Evolutionary conservation across 2,113 vertebrate genomes (phyloP).

Genomic region (Dipodomys ordii): DNA sequence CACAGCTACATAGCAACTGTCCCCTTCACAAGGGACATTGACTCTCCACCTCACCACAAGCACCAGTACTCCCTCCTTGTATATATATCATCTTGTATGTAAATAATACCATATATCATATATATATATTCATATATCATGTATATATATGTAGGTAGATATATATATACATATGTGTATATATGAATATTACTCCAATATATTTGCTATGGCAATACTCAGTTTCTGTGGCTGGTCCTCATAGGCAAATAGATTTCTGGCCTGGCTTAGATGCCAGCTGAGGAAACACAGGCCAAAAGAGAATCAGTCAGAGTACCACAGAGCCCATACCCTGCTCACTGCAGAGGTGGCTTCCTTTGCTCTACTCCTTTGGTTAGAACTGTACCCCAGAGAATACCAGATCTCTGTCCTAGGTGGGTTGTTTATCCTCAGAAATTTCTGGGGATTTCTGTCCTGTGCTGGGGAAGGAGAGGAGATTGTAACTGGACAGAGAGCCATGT

Average conservation of each 20-base stretch:
- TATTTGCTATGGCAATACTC: neutral
- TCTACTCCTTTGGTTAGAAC: neutral
- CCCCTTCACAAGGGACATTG: neutral
- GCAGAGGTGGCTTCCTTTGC: neutral
- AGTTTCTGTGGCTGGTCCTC: neutral
- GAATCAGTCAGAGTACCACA: neutral
- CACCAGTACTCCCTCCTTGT: neutral
- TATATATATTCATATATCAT: too few species aligned
- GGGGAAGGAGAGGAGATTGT: neutral
- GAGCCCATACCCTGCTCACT: neutral
- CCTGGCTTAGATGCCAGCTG: neutral
- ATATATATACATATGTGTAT: neutral
- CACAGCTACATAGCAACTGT: neutral
- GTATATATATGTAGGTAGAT: too few species aligned
- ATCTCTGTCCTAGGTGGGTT: neutral
- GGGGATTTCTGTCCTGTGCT: neutral
- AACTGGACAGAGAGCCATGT: neutral
- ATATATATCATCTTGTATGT: too few species aligned
- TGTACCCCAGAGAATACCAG: neutral
- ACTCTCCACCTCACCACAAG: neutral
- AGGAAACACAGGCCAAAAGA: neutral
- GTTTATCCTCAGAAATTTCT: neutral
- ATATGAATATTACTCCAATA: neutral
- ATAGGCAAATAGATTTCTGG: neutral
- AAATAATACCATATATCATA: too few species aligned